A percentile compares a stretch with the other conserved stretches of the same genome.
Evolutionary conservation across 2,113 vertebrate species (phyloP).

Genomic region (Benitochromis conjunctus): DNA sequence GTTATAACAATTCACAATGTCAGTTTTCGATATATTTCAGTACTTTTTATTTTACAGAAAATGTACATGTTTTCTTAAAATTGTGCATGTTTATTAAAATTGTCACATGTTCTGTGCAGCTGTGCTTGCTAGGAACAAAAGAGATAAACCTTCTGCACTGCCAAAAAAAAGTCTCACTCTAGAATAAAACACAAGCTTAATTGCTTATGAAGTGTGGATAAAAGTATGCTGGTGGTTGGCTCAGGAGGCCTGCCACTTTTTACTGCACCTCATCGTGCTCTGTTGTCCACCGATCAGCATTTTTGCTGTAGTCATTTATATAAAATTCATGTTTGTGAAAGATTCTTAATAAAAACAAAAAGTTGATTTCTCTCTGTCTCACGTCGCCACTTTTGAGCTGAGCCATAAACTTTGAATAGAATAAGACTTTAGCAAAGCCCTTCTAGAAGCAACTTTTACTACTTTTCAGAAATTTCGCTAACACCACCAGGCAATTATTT

Average conservation of each 20-base stretch:
- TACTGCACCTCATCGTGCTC: neutral
- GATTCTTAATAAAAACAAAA: neutral
- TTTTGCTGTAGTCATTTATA: fast-evolving
- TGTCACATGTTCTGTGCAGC: neutral
- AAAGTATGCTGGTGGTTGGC: neutral
- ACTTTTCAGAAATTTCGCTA: neutral
- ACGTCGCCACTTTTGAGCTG: neutral
- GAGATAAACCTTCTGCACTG: neutral
- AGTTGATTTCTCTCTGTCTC: neutral
- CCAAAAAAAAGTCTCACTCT: neutral
- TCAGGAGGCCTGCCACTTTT: fast-evolving
- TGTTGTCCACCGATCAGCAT: neutral
- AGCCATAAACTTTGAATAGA: neutral
- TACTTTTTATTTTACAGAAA: neutral
- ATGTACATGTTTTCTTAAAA: neutral
- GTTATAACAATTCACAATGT: neutral
- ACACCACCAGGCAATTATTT: neutral
- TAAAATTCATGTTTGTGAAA: neutral
- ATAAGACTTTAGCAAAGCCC: neutral
- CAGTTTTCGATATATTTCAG: neutral
- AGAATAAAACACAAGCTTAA: neutral
- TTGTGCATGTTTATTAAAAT: neutral
- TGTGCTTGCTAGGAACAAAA: neutral
- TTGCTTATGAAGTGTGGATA: neutral
- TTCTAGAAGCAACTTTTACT: neutral